Evolutionary conservation across 2,888 invertebrate genomes (phyloP).

Genomic region (Epistrophe grossulariae): DNA sequence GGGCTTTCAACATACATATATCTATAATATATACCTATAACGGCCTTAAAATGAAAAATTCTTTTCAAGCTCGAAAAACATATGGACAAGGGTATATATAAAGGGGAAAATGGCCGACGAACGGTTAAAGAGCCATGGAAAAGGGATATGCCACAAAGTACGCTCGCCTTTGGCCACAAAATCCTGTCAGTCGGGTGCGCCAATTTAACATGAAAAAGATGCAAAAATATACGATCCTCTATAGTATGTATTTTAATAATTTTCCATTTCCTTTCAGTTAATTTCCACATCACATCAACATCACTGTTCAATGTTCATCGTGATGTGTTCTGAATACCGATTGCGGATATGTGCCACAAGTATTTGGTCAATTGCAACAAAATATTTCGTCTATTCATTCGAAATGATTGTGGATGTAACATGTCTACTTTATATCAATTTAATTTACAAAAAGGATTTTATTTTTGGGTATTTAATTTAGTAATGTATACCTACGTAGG

Average conservation of each 20-base stretch:
- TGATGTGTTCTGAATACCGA: slow-evolving; percentile 18
- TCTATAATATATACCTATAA: not conserved
- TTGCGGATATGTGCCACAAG: slow-evolving; percentile 45
- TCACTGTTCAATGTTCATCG: slow-evolving; percentile 23
- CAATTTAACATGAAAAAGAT: slow-evolving; percentile 64
- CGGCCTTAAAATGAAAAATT: slow-evolving; percentile 50
- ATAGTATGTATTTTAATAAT: slow-evolving; percentile 51
- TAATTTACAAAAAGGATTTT: slow-evolving; percentile 4
- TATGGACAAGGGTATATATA: not conserved
- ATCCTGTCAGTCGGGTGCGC: slow-evolving; percentile 54
- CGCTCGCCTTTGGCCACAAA: slow-evolving; percentile 62
- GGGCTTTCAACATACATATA: not conserved
- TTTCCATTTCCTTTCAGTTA: slow-evolving; percentile 65
- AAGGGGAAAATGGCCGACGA: not conserved
- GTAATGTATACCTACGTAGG: not conserved
- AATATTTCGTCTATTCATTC: slow-evolving; percentile 27
- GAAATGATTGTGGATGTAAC: slow-evolving; percentile 21
- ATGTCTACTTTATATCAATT: slow-evolving; percentile 2
- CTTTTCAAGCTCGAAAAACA: slow-evolving; percentile 45
- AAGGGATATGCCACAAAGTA: slow-evolving; percentile 47
- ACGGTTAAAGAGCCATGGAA: not conserved
- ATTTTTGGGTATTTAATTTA: slow-evolving; percentile 8
- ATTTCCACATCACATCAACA: slow-evolving; percentile 52
- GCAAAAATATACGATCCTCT: slow-evolving; percentile 27
- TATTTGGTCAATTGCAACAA: slow-evolving; percentile 57